Conservation (phyloP, 1,140 invertebrate species). For the Dendroctonus ponderosae region DNA sequence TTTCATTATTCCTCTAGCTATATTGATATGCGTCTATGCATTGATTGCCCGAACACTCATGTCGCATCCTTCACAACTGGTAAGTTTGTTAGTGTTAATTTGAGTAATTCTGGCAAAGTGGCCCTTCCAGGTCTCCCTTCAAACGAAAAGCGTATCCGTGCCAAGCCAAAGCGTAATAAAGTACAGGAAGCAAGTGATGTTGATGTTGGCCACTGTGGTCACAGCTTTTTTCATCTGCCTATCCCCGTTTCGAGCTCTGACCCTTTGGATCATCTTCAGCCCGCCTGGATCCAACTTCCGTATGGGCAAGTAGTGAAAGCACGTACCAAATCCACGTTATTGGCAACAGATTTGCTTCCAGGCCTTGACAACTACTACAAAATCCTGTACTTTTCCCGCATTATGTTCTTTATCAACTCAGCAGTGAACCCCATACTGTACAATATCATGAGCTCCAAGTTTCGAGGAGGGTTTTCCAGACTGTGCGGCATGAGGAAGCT, state of each 20-base stretch:
- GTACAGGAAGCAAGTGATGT: constrained; percentile 75
- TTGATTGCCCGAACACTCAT: constrained; percentile 81
- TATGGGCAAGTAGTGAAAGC: constrained; percentile 51
- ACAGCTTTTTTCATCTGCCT: constrained; percentile 88
- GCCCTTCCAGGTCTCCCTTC: constrained; percentile 23
- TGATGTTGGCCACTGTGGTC: constrained; percentile 88
- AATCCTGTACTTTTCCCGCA: constrained; percentile 79
- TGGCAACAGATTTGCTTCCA: constrained; percentile 3
- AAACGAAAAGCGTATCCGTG: constrained; percentile 44
- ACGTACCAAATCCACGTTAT: neutral
- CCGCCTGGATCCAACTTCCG: constrained; percentile 60
- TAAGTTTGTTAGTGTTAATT: constrained; percentile 10
- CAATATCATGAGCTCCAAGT: constrained; percentile 89
- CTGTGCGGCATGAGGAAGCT: constrained; percentile 53
- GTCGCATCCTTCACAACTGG: constrained; percentile 69
- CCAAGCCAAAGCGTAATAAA: constrained; percentile 54
- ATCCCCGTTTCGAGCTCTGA: constrained; percentile 81
- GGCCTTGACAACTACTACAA: constrained; percentile 78
- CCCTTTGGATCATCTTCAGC: constrained; percentile 78
- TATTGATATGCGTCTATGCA: constrained; percentile 78
- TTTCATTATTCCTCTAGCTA: constrained; percentile 78
- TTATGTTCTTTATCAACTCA: constrained; percentile 87
- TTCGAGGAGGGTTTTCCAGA: constrained; percentile 76
- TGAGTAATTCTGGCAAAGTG: constrained; percentile 3
- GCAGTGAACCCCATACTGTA: constrained; percentile 89